These are phyloP conservation scores for Homalodisca vitripennis DNA, from an alignment of 1,140 invertebrate genomes.

Conservation along the genomic window DNA sequence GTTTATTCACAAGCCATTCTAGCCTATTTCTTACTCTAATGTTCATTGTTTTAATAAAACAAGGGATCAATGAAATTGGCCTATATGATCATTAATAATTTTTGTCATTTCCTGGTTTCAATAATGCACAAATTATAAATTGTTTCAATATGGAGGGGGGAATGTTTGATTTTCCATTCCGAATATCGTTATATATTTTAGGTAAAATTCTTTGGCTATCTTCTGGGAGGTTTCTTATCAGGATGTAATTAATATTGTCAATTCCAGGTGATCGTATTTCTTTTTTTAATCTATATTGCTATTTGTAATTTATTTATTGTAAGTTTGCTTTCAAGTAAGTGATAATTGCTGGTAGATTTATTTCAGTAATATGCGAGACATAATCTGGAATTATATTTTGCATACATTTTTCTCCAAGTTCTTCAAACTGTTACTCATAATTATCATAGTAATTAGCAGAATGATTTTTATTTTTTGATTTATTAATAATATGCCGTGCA, in stretches of 20 bases:
- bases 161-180: too few relatives aligned
- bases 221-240: neutral
- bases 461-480: neutral
- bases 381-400: neutral
- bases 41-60: conserved; percentile 8
- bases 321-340: neutral
- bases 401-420: neutral
- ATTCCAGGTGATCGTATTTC: neutral
- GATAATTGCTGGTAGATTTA: neutral
- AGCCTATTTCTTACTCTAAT: neutral
- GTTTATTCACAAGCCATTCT: neutral
- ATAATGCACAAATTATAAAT: neutral
- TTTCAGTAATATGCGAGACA: neutral
- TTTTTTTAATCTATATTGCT: too few relatives aligned
- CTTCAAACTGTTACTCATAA: neutral
- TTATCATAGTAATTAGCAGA: neutral
- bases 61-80: too few relatives aligned
- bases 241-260: neutral
- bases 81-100: neutral
- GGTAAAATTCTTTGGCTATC: neutral
- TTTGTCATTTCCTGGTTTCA: conserved; percentile 5
- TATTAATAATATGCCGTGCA: neutral
- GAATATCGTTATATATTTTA: conserved; percentile 4
- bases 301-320: too few relatives aligned
- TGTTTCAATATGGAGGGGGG: neutral